Base-by-base conservation (phyloP, 2,113 vertebrate species). In the Esox niger region DNA sequence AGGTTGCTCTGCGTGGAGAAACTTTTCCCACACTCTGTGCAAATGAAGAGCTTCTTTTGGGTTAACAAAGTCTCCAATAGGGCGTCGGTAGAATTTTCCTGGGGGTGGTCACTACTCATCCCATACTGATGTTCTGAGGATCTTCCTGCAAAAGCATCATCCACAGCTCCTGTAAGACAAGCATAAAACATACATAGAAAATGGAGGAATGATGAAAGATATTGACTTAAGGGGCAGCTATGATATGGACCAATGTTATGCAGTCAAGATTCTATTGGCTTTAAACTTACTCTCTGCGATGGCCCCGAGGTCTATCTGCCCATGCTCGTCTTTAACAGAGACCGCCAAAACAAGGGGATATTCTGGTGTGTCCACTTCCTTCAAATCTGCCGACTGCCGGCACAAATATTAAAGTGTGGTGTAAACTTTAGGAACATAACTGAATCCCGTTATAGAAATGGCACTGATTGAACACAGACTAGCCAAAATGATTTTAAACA, bases 1-100 rank as follows among this genome's bases (percentile, higher is more conserved):
- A 90, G 80, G 72, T 82, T 77, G 35, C 83, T 86, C 35, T 75
- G 66, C 2, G 85, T 80, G 1, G 81, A 69, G 77, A 89, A 90
- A 55, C 79, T 82, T 30, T 87, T 90, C 0, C 87, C 75, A n/a
- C 87, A 89, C 4, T 70, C 63, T 0, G 65, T 55, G 62, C 90
- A 91, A 6, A 49, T 29, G n/a, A 84, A 81, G 27, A 62, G 71
- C 6, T 73, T 84, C 68, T 77, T 86, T 63, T 55, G 65, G 38
- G 62, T 29, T 21, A 58, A 32, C 32, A 67, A 33, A 9, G 33
- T 69, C 69, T 76, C 47, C 23, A 68, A 62, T 0, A 62, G 66
- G 52, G 46, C 38, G 13, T 69, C 64, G 6, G 52, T 58, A 6
- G 15, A 21, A 17, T 13, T 62, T 9, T 29, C 13, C 30, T 20